Conservation (phyloP, 2,797 vertebrate genomes). For the Squalus acanthias region DNA sequence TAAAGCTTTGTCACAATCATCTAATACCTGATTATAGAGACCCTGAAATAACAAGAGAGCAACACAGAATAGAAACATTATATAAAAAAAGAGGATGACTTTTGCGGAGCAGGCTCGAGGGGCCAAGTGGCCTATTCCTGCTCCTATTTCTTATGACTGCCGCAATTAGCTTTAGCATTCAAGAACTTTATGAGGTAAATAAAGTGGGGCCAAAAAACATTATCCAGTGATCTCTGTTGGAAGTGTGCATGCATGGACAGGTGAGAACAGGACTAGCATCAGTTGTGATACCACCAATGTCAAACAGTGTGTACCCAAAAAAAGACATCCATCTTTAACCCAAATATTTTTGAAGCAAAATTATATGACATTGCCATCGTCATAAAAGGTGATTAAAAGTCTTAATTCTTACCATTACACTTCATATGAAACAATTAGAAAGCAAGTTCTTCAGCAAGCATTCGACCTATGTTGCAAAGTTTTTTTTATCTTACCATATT, state of each 20-base stretch:
- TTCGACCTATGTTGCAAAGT: background rate
- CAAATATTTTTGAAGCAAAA: background rate
- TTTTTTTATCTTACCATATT: slow-evolving; percentile 69
- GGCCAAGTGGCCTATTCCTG: too few species aligned
- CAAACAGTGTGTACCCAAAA: background rate
- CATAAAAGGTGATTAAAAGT: background rate
- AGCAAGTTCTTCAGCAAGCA: background rate
- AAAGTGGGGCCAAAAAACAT: background rate
- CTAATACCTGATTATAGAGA: slow-evolving; percentile 76
- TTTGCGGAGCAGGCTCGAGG: too few species aligned
- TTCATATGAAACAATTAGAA: background rate
- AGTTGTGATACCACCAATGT: background rate
- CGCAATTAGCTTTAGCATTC: background rate
- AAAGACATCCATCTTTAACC: background rate
- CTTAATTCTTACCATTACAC: background rate
- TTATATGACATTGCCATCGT: background rate
- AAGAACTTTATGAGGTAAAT: too few species aligned
- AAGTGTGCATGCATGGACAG: background rate
- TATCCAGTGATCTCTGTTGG: background rate
- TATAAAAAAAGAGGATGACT: background rate
- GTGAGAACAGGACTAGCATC: background rate
- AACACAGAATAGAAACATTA: background rate
- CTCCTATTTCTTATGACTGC: too few species aligned
- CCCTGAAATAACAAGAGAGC: slow-evolving; percentile 57
- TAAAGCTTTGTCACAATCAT: slow-evolving; percentile 83